Evolutionary conservation across 2,113 vertebrate species (phyloP), one percentile per base, ranked within the genome.

Genomic region (Hyperoodon ampullatus): DNA sequence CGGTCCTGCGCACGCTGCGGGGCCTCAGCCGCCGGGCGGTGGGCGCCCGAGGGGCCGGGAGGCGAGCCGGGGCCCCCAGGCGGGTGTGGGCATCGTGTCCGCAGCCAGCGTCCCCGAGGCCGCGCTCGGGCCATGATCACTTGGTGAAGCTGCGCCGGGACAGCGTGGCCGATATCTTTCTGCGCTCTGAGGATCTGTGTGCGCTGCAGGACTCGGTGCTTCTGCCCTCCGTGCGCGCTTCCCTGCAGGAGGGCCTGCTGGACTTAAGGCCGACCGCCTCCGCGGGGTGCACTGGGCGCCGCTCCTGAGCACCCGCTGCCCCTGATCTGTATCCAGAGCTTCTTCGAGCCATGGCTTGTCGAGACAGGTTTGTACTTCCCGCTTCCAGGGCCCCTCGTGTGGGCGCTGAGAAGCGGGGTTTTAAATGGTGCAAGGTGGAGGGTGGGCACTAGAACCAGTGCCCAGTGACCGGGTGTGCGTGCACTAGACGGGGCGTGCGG

Each of bases 101-200:
- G n/a, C 39, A 6, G 78, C 33, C 5, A 44, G 53, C 10, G 19
- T 50, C 61, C 28, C 24, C 0, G 70, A 42, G 66, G 70, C 63
- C 2, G 33, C 63, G 15, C 2, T 5, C 42, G 2, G 55, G 93
- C 95, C 68, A 99, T 99, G 99, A 98, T 99, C 75, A 99, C 60
- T 98, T 98, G 0, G 99, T 99, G 81, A 99, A 99, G 97, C 98
- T 99, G 95, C 98, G 99, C 82, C 99, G 97, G 71, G 98, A 93
- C n/a, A 98, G 98, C 75, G 98, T 99, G 90, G 98, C 98, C 93
- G 99, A 99, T 98, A 99, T 99, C 95, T 98, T 98, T 74, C 98
- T 98, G 0, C 99, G 99, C 96, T 99, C 99, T 95, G 99, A 99
- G 63, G 98, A n/a, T n/a, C n/a, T n/a, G n/a, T n/a, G n/a, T n/a